Evolutionary conservation across 2,888 invertebrate genomes (phyloP).

Genomic region (Zygogramma bicolorata): DNA sequence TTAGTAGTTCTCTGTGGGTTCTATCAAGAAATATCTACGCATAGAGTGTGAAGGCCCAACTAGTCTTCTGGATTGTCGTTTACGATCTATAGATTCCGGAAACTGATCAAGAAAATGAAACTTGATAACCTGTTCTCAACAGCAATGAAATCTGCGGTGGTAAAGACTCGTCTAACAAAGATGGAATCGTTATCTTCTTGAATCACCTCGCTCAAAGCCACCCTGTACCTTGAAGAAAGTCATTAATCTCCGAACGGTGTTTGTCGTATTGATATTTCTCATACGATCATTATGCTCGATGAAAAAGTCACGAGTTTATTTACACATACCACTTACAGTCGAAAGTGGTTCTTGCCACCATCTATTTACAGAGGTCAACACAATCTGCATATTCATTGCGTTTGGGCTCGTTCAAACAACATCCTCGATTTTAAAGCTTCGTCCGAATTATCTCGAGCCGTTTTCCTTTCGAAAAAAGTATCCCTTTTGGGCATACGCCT

Average conservation of each 20-base stretch:
- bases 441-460: slow-evolving; percentile 31
- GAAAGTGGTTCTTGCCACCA: slow-evolving; percentile 11
- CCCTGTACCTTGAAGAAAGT: not conserved
- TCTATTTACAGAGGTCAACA: slow-evolving; percentile 18
- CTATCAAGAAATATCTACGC: too few relatives aligned
- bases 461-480: slow-evolving; percentile 30
- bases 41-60: too few relatives aligned
- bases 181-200: too few relatives aligned
- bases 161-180: too few relatives aligned
- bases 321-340: slow-evolving; percentile 9
- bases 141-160: too few relatives aligned
- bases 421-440: slow-evolving; percentile 26
- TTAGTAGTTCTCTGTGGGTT: too few relatives aligned
- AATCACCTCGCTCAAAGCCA: too few relatives aligned
- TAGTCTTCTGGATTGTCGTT: too few relatives aligned
- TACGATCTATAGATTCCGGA: too few relatives aligned
- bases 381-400: slow-evolving; percentile 33
- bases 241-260: not conserved
- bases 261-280: slow-evolving; percentile 15
- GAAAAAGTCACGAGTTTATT: slow-evolving; percentile 14
- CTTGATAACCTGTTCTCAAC: too few relatives aligned
- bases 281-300: not conserved
- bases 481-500: slow-evolving; percentile 43
- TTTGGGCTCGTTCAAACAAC: slow-evolving; percentile 24
- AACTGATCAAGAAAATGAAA: too few relatives aligned